These are phyloP conservation scores for Mirounga angustirostris DNA, from an alignment of 2,113 vertebrate genomes.

Conservation along the genomic window DNA sequence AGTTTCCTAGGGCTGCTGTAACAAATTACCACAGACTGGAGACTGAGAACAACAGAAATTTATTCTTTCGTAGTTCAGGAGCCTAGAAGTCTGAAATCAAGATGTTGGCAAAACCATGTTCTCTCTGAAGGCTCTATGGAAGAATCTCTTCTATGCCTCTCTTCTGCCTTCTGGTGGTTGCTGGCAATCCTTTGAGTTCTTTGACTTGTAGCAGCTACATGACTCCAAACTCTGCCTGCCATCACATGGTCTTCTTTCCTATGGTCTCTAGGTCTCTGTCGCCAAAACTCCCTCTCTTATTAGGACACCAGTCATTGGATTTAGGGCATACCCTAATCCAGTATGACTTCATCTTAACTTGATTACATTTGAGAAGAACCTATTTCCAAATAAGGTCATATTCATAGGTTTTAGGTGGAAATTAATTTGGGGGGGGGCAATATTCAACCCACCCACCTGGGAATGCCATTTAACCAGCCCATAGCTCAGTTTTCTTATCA, in stretches of 20 bases:
- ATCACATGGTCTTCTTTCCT: neutral
- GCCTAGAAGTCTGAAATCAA: conserved; percentile 39
- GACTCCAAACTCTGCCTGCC: neutral
- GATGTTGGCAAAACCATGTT: neutral
- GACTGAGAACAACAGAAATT: conserved; percentile 18
- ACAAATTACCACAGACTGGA: neutral
- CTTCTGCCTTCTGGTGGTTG: neutral
- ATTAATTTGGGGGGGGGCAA: neutral
- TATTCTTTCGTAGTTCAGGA: conserved; percentile 16
- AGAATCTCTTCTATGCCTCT: neutral
- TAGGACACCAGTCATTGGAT: neutral
- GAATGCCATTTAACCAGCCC: neutral
- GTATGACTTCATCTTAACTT: conserved; percentile 43
- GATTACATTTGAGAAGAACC: conserved; percentile 1
- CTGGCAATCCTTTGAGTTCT: neutral
- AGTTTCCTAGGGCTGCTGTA: neutral
- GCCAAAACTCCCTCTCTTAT: neutral
- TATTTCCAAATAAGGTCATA: neutral
- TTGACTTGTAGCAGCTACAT: neutral
- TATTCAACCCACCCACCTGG: neutral
- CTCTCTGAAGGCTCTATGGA: neutral
- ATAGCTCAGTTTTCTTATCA: conserved; percentile 34
- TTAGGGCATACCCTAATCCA: neutral
- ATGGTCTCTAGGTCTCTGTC: neutral
- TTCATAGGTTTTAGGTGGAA: neutral